A percentile compares a stretch with the other conserved stretches of the same genome.
Evolutionary conservation across 1,140 invertebrate species (phyloP).

Genomic region (Antheraea pernyi): DNA sequence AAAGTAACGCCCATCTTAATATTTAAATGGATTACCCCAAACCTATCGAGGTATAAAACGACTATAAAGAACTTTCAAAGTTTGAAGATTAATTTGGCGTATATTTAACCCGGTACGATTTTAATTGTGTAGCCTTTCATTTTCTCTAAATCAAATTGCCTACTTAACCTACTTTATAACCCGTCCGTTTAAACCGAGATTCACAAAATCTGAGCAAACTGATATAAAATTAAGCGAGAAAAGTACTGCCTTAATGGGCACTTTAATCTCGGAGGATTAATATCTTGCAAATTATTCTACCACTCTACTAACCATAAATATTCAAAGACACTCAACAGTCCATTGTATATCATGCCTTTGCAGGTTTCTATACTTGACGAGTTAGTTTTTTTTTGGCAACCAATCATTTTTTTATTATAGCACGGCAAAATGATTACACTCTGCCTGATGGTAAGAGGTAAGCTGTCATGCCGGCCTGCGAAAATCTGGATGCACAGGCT

Average conservation of each 20-base stretch:
- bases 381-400: not conserved
- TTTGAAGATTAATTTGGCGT: not conserved
- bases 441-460: too few relatives aligned
- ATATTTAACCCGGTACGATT: not conserved
- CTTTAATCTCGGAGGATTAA: slow-evolving; percentile 27
- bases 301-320: slow-evolving; percentile 27
- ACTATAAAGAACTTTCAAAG: not conserved
- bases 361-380: not conserved
- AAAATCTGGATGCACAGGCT: too few relatives aligned
- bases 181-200: slow-evolving; percentile 5
- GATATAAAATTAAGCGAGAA: slow-evolving; percentile 19
- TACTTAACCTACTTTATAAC: slow-evolving; percentile 12
- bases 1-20: not conserved
- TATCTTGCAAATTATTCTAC: slow-evolving; percentile 30
- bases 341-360: slow-evolving; percentile 1
- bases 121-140: slow-evolving; percentile 3
- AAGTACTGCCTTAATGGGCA: slow-evolving; percentile 28
- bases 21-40: not conserved
- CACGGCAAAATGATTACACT: too few relatives aligned
- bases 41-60: too few relatives aligned
- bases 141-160: slow-evolving; percentile 5
- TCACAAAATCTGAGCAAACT: slow-evolving; percentile 18
- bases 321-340: slow-evolving; percentile 21
- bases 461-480: too few relatives aligned
- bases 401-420: too few relatives aligned